These are phyloP conservation scores for Lucilia sericata DNA, from an alignment of 1,140 invertebrate species.

Conservation along the genomic window DNA sequence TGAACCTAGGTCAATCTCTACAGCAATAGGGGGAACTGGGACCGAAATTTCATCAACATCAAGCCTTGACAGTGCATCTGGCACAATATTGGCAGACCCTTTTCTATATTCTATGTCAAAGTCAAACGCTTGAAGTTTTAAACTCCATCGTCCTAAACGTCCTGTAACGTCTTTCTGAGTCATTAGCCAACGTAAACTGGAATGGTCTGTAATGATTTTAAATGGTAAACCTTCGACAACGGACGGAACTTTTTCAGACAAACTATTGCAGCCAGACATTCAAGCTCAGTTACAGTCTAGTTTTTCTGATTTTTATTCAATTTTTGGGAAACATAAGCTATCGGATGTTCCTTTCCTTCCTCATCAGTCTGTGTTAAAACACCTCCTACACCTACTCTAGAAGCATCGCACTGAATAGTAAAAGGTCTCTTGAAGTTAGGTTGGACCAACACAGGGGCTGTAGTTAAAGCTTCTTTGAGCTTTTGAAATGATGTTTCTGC, in stretches of 20 bases:
- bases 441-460: conserved; percentile 58
- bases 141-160: conserved; percentile 67
- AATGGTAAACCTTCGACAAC: conserved; percentile 67
- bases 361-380: conserved; percentile 57
- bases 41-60: not conserved
- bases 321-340: conserved; percentile 62
- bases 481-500: not conserved
- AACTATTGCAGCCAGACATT: conserved; percentile 68
- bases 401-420: conserved; percentile 63
- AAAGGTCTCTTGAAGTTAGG: conserved; percentile 62
- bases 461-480: conserved; percentile 53
- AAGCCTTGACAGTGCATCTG: conserved; percentile 60
- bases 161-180: conserved; percentile 65
- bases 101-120: conserved; percentile 66
- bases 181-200: conserved; percentile 67
- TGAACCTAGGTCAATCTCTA: conserved; percentile 20
- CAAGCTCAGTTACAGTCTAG: conserved; percentile 62
- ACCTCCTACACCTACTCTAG: conserved; percentile 58
- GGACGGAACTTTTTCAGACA: too few relatives aligned
- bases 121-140: conserved; percentile 66
- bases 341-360: conserved; percentile 50
- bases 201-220: conserved; percentile 69
- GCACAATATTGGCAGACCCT: conserved; percentile 60
- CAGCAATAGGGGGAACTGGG: not conserved
- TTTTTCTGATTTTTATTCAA: conserved; percentile 38